Conservation (phyloP, 2,888 invertebrate genomes). For the Oscheius onirici region DNA sequence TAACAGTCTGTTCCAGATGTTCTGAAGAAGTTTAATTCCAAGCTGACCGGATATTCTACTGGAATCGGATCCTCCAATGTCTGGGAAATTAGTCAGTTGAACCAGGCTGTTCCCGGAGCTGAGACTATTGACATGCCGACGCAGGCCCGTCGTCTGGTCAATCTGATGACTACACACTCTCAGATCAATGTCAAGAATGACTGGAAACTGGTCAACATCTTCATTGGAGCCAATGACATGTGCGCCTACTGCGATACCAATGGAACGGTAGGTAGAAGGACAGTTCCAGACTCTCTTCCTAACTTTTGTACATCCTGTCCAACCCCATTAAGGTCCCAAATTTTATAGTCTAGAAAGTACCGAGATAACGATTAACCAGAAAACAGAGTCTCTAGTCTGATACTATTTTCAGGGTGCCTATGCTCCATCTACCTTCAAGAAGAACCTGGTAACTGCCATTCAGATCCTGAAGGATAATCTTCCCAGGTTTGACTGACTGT, state of each 20-base stretch:
- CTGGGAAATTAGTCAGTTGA: slow-evolving; percentile 57
- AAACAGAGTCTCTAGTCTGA: not conserved
- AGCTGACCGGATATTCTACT: slow-evolving; percentile 75
- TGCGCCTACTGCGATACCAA: slow-evolving; percentile 57
- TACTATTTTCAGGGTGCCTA: slow-evolving; percentile 38
- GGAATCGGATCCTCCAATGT: slow-evolving; percentile 59
- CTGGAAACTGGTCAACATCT: slow-evolving; percentile 67
- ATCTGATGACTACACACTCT: slow-evolving; percentile 50
- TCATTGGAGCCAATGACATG: slow-evolving; percentile 67
- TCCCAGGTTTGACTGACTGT: slow-evolving; percentile 41
- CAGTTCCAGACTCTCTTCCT: not conserved
- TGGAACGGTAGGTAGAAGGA: slow-evolving; percentile 28
- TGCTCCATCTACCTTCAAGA: slow-evolving; percentile 43
- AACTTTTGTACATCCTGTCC: too few species aligned
- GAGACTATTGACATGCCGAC: slow-evolving; percentile 48
- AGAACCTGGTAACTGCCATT: slow-evolving; percentile 51
- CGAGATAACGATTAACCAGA: not conserved
- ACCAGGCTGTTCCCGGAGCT: slow-evolving; percentile 61
- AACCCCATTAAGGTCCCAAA: not conserved
- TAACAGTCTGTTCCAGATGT: slow-evolving; percentile 74
- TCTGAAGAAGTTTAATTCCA: slow-evolving; percentile 81
- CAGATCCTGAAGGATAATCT: slow-evolving; percentile 56
- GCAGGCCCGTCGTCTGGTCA: slow-evolving; percentile 57
- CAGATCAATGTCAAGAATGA: slow-evolving; percentile 58
- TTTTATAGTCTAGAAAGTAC: not conserved